Evolutionary conservation across 2,888 invertebrate species (phyloP), one percentile per base, ranked within the genome.

Genomic region (Mellilla xanthometata): DNA sequence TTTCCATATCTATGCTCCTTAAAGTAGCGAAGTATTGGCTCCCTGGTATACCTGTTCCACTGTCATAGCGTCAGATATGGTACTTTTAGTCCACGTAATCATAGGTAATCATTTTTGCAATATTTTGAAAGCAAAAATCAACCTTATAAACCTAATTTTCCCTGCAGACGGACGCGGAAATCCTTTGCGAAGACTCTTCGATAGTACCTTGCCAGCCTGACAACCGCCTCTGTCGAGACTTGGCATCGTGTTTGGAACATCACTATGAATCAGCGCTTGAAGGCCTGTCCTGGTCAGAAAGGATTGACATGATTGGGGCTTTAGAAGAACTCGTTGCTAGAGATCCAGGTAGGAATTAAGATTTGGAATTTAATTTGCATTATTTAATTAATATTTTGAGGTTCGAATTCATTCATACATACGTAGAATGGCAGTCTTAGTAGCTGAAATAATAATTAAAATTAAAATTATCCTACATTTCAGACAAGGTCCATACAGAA

Each of bases 211-310:
- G 63, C 8, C 61, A 61, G 3, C 62, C 66, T 0, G 79, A 78
- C 28, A 66, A 58, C 11, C 50, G 74, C 5, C n/a, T n/a, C 12
- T 39, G 43, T 0, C 71, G 72, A 0, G 53, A 76, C 0, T 35
- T 81, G 19, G 71, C 68, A 0, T 65, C 90, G 40, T 61, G 90
- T 7, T 74, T 95, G 22, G 94, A 94, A 57, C 91, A 92, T 43
- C 90, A 94, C 61, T 94, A 94, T 64, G 94, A 94, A 67, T 93
- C 93, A 0, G 91, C 94, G 28, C 71, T 94, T 0, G 93, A 93
- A 0, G 94, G 92, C 58, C 94, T 96, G 93, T 93, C 95, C 1
- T 96, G 96, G 95, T 95, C 95, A 0, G 97, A 97, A 58, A 89
- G 97, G 9, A 93, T 96, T 45, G 96, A 96, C 58, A 94, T 94